Base-by-base conservation (phyloP, 2,113 vertebrate genomes). In the Condylura cristata region DNA sequence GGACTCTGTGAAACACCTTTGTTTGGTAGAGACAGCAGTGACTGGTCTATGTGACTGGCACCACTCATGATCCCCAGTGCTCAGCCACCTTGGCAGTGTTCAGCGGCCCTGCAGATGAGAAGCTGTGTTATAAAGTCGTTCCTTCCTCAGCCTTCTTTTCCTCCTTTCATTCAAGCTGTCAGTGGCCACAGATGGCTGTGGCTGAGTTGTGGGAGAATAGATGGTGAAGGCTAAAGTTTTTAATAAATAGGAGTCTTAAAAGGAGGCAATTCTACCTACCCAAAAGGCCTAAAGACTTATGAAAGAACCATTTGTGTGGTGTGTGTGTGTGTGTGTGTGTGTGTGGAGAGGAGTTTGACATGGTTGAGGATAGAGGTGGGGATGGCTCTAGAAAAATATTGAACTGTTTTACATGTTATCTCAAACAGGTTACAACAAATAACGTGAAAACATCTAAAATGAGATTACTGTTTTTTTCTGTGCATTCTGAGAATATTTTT, bases 401-500 rank as follows among this genome's bases (percentile, higher is more conserved):
- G 37, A 46, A 22, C 7, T 18, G 8, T 66, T 72, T 91, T 39
- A 2, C 86, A 80, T 95, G 71, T 90, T 7, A 53, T 16, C 1
- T 32, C 20, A 46, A 51, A 9, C 88, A 39, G 90, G 4, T 68
- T 84, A 39, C 9, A 37, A 10, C 28, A 66, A 6, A 60, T 86
- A 86, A 87, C 74, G 17, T 87, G 13, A 1, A 46, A 75, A 61
- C 22, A 16, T 80, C 37, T 61, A 80, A 63, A 89, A 94, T 70
- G 26, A 86, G 48, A 53, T 75, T 60, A 24, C 58, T 41, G 7
- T 5, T 70, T 91, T 30, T 41, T 94, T 95, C 70, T 28, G 74
- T 66, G 32, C 22, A 66, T 58, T 86, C 70, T 86, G 39, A 91
- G 39, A 91, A 75, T 89, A 86, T 89, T 93, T 96, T 94, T 71